Percentiles rank a stretch among this genome's conserved stretches.
phyloP scores from a whole-genome alignment of 2,888 invertebrate species.

The Polydrusus pterygomalis region DNA sequence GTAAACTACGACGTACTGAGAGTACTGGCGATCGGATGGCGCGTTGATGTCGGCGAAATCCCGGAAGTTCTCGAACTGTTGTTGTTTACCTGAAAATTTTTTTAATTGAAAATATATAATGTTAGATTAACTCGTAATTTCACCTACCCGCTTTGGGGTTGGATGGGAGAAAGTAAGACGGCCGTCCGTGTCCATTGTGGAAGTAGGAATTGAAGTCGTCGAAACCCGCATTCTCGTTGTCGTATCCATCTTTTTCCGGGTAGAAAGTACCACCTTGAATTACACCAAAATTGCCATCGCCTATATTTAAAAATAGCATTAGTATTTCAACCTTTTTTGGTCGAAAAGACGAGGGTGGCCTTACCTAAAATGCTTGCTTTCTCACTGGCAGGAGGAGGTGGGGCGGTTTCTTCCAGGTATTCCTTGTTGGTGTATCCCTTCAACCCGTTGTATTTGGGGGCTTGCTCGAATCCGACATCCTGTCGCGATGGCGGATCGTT shows the following conservation, averaged over 20 bases:
- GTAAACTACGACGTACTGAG: conserved; percentile 89
- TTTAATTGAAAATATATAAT: no score
- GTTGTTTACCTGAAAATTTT: conserved; percentile 76
- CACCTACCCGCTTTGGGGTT: conserved; percentile 76
- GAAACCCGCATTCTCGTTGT: conserved; percentile 75
- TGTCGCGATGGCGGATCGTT: conserved; percentile 70
- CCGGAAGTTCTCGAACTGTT: conserved; percentile 92
- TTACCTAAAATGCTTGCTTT: conserved; percentile 38
- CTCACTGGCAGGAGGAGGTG: conserved; percentile 30
- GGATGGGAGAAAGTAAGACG: conserved; percentile 72
- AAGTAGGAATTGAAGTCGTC: conserved; percentile 77
- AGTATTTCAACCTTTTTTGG: no score
- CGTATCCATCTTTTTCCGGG: conserved; percentile 81
- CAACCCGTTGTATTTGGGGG: conserved; percentile 69
- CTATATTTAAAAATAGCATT: conserved; percentile 64
- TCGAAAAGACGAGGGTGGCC: neutral
- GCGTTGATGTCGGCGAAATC: conserved; percentile 93
- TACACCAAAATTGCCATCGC: conserved; percentile 91
- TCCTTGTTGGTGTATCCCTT: conserved; percentile 53
- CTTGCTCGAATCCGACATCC: conserved; percentile 63
- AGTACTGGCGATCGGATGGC: conserved; percentile 81
- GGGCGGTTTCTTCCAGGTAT: conserved; percentile 23
- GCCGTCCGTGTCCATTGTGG: conserved; percentile 83
- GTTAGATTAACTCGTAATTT: neutral
- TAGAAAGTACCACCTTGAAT: conserved; percentile 91